Conservation (phyloP, 2,113 vertebrate genomes). For the Todiramphus saurophagus region DNA sequence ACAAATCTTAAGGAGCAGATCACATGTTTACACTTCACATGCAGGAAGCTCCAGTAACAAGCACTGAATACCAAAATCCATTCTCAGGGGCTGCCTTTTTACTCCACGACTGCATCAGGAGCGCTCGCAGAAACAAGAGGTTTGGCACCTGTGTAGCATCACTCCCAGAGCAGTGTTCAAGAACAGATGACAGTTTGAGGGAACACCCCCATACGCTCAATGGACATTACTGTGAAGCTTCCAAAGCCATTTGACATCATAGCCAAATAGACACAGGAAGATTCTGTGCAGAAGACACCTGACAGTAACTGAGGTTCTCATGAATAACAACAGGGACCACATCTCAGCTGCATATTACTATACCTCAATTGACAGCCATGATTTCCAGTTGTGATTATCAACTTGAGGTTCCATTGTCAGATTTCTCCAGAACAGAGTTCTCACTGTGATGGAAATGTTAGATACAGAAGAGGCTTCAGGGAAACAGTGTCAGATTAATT, state of each 20-base stretch:
- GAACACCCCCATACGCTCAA: rapidly evolving
- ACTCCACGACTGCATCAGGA: background rate
- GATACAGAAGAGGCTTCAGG: background rate
- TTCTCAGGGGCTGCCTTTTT: background rate
- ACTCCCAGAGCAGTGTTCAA: background rate
- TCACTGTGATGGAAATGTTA: background rate
- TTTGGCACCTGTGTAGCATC: background rate
- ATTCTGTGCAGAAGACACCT: background rate
- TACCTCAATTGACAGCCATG: background rate
- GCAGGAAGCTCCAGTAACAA: background rate
- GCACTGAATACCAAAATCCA: background rate
- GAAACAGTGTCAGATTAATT: background rate
- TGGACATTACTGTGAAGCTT: background rate
- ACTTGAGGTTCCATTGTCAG: background rate
- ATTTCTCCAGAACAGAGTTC: background rate
- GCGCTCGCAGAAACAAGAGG: background rate
- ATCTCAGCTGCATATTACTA: background rate
- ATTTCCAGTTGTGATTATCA: background rate
- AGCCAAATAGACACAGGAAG: background rate
- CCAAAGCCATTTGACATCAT: background rate
- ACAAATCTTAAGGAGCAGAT: background rate
- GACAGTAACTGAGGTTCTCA: background rate
- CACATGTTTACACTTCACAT: background rate
- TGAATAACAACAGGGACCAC: background rate
- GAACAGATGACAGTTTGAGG: background rate